Conservation (phyloP, 2,113 vertebrate species). For the Ctenomys sociabilis region DNA sequence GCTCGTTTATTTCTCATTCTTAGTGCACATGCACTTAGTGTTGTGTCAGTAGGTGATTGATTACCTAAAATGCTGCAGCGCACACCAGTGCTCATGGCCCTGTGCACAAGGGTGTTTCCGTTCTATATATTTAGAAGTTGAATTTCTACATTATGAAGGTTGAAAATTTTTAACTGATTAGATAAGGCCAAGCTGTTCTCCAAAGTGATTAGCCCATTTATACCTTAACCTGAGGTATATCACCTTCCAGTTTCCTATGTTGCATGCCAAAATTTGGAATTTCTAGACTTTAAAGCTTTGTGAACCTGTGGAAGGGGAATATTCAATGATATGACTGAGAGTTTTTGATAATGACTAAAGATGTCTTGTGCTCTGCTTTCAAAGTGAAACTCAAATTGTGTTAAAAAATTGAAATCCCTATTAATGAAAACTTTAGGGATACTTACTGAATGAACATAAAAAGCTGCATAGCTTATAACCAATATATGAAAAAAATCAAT, state of each 20-base stretch:
- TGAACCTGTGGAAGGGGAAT: not conserved
- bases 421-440: not conserved
- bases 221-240: not conserved
- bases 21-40: too few species aligned
- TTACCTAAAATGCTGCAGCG: not conserved
- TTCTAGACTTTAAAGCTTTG: conserved; percentile 1
- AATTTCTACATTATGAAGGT: not conserved
- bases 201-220: not conserved
- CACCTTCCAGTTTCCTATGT: not conserved
- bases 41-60: not conserved
- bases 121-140: not conserved
- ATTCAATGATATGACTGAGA: not conserved
- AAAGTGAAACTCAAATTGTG: not conserved
- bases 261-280: not conserved
- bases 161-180: not conserved
- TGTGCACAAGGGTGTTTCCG: not conserved
- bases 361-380: not conserved
- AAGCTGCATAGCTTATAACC: not conserved
- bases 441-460: not conserved
- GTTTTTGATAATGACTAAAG: not conserved
- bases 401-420: not conserved
- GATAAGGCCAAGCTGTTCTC: not conserved
- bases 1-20: not conserved
- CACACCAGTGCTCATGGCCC: not conserved
- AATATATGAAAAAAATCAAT: not conserved